Evolutionary conservation across 2,797 vertebrate genomes (phyloP).

Genomic region (Macroramphosus scolopax): DNA sequence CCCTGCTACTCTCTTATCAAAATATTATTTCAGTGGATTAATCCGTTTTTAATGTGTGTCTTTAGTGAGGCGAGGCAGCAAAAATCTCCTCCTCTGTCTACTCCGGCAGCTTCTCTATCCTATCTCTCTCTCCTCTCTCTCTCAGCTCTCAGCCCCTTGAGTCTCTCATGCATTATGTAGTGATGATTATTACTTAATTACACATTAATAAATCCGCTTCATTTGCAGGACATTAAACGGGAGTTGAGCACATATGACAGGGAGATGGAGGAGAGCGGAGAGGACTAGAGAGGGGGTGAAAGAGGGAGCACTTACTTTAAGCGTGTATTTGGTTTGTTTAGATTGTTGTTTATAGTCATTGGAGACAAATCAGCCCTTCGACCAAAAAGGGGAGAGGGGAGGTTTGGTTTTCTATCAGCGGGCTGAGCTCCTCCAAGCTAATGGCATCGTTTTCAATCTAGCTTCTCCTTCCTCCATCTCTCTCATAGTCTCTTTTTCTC

Average conservation of each 20-base stretch:
- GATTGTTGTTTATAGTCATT: conserved; percentile 61
- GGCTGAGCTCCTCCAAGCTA: conserved; percentile 38
- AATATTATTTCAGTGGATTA: conserved; percentile 84
- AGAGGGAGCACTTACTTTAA: conserved; percentile 50
- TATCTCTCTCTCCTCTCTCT: conserved; percentile 53
- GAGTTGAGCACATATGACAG: conserved; percentile 78
- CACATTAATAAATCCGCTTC: conserved; percentile 86
- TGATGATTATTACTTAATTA: conserved; percentile 88
- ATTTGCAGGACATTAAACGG: conserved; percentile 86
- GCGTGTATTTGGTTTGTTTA: conserved; percentile 57
- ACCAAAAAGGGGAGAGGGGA: conserved; percentile 26
- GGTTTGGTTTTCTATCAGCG: no score
- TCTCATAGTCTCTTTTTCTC: background rate
- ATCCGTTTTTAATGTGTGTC: conserved; percentile 83
- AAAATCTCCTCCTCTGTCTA: conserved; percentile 67
- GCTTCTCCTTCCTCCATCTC: conserved; percentile 21
- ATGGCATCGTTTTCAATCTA: conserved; percentile 60
- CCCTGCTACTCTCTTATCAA: conserved; percentile 75
- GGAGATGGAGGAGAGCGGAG: conserved; percentile 55
- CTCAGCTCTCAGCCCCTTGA: conserved; percentile 73
- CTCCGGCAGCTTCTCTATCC: conserved; percentile 55
- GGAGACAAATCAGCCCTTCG: conserved; percentile 60
- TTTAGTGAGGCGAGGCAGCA: conserved; percentile 71
- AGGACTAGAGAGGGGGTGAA: conserved; percentile 21
- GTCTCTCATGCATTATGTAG: conserved; percentile 85